phyloP scores from a whole-genome alignment of 1,140 invertebrate genomes.

The Drosophila navojoa region DNA sequence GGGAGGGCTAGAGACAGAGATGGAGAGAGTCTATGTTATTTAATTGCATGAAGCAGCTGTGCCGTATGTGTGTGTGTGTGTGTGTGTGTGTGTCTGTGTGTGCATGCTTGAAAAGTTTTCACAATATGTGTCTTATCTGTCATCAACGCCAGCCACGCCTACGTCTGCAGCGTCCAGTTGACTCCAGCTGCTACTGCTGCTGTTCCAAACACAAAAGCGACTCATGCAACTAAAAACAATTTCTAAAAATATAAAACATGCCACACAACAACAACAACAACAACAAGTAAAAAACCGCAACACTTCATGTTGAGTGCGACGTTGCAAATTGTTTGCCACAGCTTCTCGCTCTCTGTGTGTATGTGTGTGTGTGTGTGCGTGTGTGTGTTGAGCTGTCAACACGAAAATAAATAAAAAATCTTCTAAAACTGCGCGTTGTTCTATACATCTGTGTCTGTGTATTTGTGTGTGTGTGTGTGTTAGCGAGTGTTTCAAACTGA shows the following conservation, averaged over 20 bases:
- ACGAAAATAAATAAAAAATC: constrained; percentile 76
- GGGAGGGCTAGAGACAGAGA: background rate
- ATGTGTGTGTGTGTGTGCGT: constrained; percentile 3
- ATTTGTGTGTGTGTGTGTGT: constrained; percentile 24
- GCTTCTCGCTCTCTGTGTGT: constrained; percentile 3
- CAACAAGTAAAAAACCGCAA: constrained; percentile 60
- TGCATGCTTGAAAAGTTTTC: constrained; percentile 17
- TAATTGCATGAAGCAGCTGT: constrained; percentile 28
- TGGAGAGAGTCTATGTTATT: constrained; percentile 6
- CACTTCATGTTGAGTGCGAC: constrained; percentile 74
- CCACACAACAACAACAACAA: constrained; percentile 28
- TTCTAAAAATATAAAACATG: constrained; percentile 77
- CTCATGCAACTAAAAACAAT: constrained; percentile 71
- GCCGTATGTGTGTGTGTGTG: constrained; percentile 3
- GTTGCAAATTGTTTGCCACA: constrained; percentile 54
- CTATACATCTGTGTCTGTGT: constrained; percentile 33
- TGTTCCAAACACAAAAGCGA: constrained; percentile 56
- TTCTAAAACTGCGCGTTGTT: constrained; percentile 47
- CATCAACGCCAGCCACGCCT: constrained; percentile 39
- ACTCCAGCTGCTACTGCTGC: constrained; percentile 15
- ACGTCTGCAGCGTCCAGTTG: constrained; percentile 18
- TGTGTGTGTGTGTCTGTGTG: constrained; percentile 28
- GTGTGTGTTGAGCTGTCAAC: constrained; percentile 9
- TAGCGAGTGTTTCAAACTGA: constrained; percentile 58
- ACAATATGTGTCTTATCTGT: constrained; percentile 72